Conservation (phyloP, 1,140 invertebrate species). For the Halesus radiatus region DNA sequence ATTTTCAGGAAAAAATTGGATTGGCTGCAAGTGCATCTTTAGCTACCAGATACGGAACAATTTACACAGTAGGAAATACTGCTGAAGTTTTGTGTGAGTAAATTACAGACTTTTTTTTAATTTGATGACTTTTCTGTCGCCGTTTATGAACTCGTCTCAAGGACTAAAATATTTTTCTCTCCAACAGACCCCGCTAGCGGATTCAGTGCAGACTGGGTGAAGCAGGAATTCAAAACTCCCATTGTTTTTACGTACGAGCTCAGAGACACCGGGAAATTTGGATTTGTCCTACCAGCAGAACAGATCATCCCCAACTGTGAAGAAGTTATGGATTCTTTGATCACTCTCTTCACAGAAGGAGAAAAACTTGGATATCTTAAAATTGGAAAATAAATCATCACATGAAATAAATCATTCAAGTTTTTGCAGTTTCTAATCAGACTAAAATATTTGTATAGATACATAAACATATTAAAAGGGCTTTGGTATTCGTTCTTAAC, state of each 20-base stretch:
- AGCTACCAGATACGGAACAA: conserved; percentile 64
- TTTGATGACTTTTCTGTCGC: too few relatives aligned
- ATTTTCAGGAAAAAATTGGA: conserved; percentile 34
- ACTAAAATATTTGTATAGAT: too few relatives aligned
- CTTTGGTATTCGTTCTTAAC: too few relatives aligned
- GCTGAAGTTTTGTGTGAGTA: conserved; percentile 69
- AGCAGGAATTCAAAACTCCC: conserved; percentile 74
- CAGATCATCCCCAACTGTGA: conserved; percentile 81
- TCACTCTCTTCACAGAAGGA: conserved; percentile 74
- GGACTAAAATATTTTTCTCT: too few relatives aligned
- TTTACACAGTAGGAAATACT: conserved; percentile 69
- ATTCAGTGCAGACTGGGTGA: conserved; percentile 81
- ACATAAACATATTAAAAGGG: too few relatives aligned
- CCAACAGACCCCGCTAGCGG: conserved; percentile 70
- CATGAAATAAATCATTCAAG: too few relatives aligned
- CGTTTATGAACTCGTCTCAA: too few relatives aligned
- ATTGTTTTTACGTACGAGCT: conserved; percentile 80
- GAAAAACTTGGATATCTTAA: conserved; percentile 63
- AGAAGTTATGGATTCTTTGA: conserved; percentile 78
- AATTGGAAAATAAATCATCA: conserved; percentile 10
- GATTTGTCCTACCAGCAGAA: conserved; percentile 82
- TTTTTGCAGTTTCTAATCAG: too few relatives aligned
- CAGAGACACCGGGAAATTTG: conserved; percentile 79
- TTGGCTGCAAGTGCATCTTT: conserved; percentile 65
- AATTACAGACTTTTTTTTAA: too few relatives aligned